Percentiles rank a stretch among this genome's conserved stretches.
phyloP scores from a whole-genome alignment of 1,140 invertebrate species.

The Ditylenchus dipsaci region DNA sequence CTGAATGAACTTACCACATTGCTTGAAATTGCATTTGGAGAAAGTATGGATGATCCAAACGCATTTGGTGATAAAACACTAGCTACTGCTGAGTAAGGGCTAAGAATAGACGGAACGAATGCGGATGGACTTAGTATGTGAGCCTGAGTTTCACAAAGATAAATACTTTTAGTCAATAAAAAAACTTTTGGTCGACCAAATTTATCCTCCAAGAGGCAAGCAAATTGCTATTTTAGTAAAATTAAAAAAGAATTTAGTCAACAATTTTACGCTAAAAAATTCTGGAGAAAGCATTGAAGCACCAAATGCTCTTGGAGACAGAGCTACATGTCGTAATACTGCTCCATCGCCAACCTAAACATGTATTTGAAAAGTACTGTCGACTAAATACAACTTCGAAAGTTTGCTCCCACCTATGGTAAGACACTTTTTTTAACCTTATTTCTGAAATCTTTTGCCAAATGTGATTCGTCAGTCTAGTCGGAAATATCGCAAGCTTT shows the following conservation, averaged over 20 bases:
- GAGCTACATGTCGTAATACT: conserved; percentile 13
- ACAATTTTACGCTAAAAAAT: conserved; percentile 14
- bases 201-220: no score
- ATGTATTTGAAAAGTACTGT: no score
- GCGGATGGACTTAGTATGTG: conserved; percentile 22
- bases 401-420: no score
- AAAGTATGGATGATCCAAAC: background rate
- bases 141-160: conserved; percentile 1
- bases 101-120: conserved; percentile 12
- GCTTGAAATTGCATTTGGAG: background rate
- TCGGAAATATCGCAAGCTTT: no score
- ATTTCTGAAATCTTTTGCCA: no score
- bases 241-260: no score
- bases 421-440: no score
- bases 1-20: background rate
- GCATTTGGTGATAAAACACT: conserved; percentile 23
- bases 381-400: no score
- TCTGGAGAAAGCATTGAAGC: conserved; percentile 9
- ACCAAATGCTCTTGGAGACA: conserved; percentile 26
- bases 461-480: no score
- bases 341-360: conserved; percentile 16
- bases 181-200: no score
- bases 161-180: no score
- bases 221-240: no score
- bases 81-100: conserved; percentile 12